Base-by-base conservation (phyloP, 2,888 invertebrate species). In the Aplocera efformata region DNA sequence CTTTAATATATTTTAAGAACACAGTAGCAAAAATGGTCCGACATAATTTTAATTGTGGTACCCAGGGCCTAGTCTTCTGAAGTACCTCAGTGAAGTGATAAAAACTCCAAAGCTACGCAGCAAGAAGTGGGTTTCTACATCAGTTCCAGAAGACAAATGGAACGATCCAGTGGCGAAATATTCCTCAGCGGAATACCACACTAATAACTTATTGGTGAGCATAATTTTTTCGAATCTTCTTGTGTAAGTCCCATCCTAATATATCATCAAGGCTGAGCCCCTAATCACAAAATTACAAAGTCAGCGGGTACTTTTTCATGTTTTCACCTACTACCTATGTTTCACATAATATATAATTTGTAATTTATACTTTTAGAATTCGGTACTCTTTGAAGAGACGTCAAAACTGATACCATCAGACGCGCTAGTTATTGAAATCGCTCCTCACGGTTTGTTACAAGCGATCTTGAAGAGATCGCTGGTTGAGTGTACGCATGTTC, bases 161-260 rank as follows among this genome's bases (percentile, higher is more conserved):
- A 9, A 28, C 0, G 76, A 75, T 0, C 84, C 90, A 55, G 80
- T 88, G 10, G 93, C 92, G 1, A n/a, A n/a, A n/a, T n/a, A n/a
- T n/a, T n/a, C n/a, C n/a, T 96, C 95, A 0, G 93, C 96, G 0
- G 94, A 94, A 53, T 98, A 97, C 66, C 95, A 95, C 61, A 93
- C 93, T 0, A 95, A 96, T 67, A 96, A 96, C 70, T 83, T 96
- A 28, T 73, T 94, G 50, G 63, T 94, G 88, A 83, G 13, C 5
- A n/a, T n/a, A n/a, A n/a, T n/a, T n/a, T n/a, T n/a, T n/a, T n/a
- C n/a, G n/a, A n/a, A n/a, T n/a, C n/a, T n/a, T n/a, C n/a, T n/a
- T n/a, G n/a, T n/a, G n/a, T n/a, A n/a, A n/a, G n/a, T n/a, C n/a
- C n/a, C n/a, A n/a, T n/a, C n/a, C n/a, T n/a, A n/a, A n/a, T n/a